Base-by-base conservation (phyloP, 2,113 vertebrate species). In the Beaufortia kweichowensis region DNA sequence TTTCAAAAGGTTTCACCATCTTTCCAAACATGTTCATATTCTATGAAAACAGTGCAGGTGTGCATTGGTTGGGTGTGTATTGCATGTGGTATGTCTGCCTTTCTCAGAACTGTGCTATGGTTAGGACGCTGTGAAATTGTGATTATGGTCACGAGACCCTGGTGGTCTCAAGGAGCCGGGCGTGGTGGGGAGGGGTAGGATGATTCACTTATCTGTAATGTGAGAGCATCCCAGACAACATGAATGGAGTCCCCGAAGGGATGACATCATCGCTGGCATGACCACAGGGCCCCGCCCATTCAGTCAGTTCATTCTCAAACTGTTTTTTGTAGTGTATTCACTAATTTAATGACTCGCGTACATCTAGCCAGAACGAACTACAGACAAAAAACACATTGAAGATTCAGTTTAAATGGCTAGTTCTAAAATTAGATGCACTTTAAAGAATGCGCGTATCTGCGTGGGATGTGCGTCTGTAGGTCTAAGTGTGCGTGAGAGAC, bases 231-330 rank as follows among this genome's bases (percentile, higher is more conserved):
- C 84, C 79, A 88, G 86, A 88, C 84, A 24, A 73, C 79, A 83
- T 91, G 90, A 92, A 91, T 90, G 90, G 88, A 87, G 83, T 78
- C 85, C 86, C 84, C 64, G 60, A 78, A 80, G 71, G 81, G 79
- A 87, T 92, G 91, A 92, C 90, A 91, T 92, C 91, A 92, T 81
- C 78, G 73, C 81, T 86, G 91, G 90, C 89, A 84, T 81, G 61
- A 0, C 82, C 84, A 87, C 88, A 90, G 50, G 8, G 23, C 53
- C 79, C 81, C 61, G 23, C 78, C 78, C 61, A 23, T 46, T 4
- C 87, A 75, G 81, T 70, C 80, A 53, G 50, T 89, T 91, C 90
- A 92, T 92, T 92, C 91, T 90, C 88, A 89, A 90, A 90, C 61
- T 50, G 53, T 61, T 23, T 66, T 35, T 46, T 65, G 31, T 29